Conservation (phyloP, 2,797 vertebrate species). For the Dendrocincla tyrannina region DNA sequence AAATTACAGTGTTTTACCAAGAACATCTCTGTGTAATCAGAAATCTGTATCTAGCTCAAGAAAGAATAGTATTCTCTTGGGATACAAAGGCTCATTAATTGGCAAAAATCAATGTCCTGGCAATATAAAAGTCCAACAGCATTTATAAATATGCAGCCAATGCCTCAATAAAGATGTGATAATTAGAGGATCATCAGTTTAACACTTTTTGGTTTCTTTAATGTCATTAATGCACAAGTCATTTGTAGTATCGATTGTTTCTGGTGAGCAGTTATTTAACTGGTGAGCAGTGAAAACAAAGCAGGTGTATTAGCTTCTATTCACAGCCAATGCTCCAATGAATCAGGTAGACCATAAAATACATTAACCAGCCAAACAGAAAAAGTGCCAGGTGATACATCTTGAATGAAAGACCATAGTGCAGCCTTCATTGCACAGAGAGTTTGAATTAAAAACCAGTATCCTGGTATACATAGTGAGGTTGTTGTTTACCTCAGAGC, state of each 20-base stretch:
- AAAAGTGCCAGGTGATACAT: neutral
- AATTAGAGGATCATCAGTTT: neutral
- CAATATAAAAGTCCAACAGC: neutral
- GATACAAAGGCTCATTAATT: neutral
- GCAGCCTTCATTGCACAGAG: neutral
- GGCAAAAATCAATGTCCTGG: neutral
- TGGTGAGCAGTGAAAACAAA: conserved; percentile 18
- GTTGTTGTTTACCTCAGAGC: neutral
- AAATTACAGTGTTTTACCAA: neutral
- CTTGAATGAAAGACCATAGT: neutral
- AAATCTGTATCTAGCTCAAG: neutral
- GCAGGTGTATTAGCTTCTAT: neutral
- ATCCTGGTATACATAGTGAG: neutral
- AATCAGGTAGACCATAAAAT: neutral
- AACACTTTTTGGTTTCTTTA: conserved; percentile 6
- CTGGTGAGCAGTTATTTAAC: neutral
- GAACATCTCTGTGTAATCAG: neutral
- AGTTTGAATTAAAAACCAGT: neutral
- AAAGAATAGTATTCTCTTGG: neutral
- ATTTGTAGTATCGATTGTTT: neutral
- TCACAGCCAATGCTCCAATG: neutral
- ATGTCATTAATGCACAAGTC: neutral
- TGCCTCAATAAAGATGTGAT: neutral
- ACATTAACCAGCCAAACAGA: neutral
- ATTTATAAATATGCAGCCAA: conserved; percentile 1